Evolutionary conservation across 2,797 vertebrate genomes (phyloP), one percentile per base, ranked within the genome.

Genomic region (Petrocephalus schoutedeni): DNA sequence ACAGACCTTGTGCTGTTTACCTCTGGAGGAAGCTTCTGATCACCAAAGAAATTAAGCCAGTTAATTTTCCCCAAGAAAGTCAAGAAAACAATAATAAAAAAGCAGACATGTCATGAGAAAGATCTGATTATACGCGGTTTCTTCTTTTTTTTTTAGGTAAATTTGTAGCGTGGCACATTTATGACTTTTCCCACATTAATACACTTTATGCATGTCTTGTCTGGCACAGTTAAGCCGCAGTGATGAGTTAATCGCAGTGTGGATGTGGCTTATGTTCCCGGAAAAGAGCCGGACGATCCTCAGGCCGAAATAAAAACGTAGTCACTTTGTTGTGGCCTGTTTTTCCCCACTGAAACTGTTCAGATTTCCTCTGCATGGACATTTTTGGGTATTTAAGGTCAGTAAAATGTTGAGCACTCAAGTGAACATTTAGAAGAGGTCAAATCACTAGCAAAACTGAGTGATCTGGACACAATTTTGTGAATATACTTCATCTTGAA

Each of bases 241-340:
- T n/a, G 59, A 51, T 83, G 49, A 85, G 82, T 59, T 59, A 88
- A 88, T 80, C 28, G 58, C 14, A 28, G 87, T 85, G 41, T 49
- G 59, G 28, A 16, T 67, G 87, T 10, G 83, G 59, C 74, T 88
- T 71, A 14, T 61, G n/a, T 88, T 88, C 82, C 82, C 32, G 58
- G 87, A 85, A 83, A 85, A 28, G 23, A 56, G 80, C 59, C 28
- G 51, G 87, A 53, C 61, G 28, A 74, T 88, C 58, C 49, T 71
- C 83, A 9, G 54, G 49, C 49, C 19, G 8, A 74, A 88, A 64
- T 57, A 36, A 85, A 85, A 85, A 88, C n/a, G n/a, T 51, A 54
- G 49, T 88, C 28, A 10, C 57, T 59, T 88, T 85, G 77, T 49
- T 88, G 57, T 36, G 80, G 87, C 53, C 59, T 53, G 14, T 9